Evolutionary conservation across 1,140 invertebrate species (phyloP), one percentile per base, ranked within the genome.

Genomic region (Vollenhovia emeryi): DNA sequence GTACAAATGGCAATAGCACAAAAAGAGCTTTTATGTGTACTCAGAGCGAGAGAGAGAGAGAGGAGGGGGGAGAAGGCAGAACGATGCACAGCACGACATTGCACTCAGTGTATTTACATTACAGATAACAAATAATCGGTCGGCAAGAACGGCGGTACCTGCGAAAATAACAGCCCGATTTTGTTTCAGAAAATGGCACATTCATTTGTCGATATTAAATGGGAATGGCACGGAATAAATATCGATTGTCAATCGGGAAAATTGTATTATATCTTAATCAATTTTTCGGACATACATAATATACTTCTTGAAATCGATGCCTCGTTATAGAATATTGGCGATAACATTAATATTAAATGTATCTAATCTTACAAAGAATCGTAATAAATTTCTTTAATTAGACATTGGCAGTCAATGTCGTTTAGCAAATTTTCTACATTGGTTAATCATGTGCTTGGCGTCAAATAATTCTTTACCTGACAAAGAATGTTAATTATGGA

Each of bases 51-150:
- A 21, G 9, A 13, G 2, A 60, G 15, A 33, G 59, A 60, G 24
- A 57, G 21, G 5, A 3, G 15, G 11, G 21, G 33, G 36, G n/a
- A 9, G 60, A 21, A 8, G 36, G 18, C 36, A 57, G 15, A 30
- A 5, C 24, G 36, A 79, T 21, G 48, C 7, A 36, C 5, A 52
- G 45, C 60, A 66, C n/a, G 33, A 79, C 8, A 27, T 55, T 68
- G 76, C 30, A 55, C 45, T 68, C 45, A 40, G 33, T 55, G 9
- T 55, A 68, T 43, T 55, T 68, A 33, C 43, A 52, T 66, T 52
- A 55, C 33, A 52, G 43, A 79, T 79, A 64, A 78, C 40, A 33
- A 79, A 40, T 66, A 79, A 27, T 78, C n/a, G 57, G 62, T 76
- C 27, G n/a, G 33, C 76, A 68, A 59, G 62, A 69, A 33, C 24